A percentile compares a stretch with the other conserved stretches of the same genome.
Evolutionary conservation across 2,797 vertebrate genomes (phyloP).

Genomic region (Lerista edwardsae): DNA sequence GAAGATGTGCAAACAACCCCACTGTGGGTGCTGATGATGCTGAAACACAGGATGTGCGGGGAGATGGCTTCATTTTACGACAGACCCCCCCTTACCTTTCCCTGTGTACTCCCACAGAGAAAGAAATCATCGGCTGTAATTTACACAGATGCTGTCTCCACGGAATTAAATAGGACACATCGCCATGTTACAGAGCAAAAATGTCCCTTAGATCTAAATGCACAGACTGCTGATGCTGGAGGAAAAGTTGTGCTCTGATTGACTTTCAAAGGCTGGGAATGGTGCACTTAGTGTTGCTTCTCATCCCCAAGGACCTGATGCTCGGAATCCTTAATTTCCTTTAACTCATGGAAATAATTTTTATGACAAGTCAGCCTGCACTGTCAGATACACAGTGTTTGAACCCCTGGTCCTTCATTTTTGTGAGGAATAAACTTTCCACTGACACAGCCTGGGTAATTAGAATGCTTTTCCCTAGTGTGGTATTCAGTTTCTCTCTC

Average conservation of each 20-base stretch:
- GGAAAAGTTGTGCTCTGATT: constrained; percentile 6
- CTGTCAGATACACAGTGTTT: constrained; percentile 27
- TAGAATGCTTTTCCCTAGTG: constrained; percentile 36
- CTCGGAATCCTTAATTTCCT: background rate
- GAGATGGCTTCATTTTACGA: background rate
- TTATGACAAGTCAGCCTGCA: constrained; percentile 8
- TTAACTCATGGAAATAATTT: constrained; percentile 7
- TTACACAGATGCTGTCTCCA: background rate
- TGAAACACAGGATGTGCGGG: background rate
- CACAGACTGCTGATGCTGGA: background rate
- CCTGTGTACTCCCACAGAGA: background rate
- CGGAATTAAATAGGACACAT: accelerated
- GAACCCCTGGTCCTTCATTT: constrained; percentile 11
- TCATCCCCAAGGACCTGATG: background rate
- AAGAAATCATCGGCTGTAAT: background rate
- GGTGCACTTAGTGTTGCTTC: background rate
- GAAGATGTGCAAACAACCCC: background rate
- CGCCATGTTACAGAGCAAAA: background rate
- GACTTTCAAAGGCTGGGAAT: background rate
- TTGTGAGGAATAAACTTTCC: constrained; percentile 45
- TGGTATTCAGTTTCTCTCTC: constrained; percentile 54
- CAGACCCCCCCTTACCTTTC: background rate
- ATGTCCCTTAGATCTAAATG: background rate
- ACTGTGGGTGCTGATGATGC: background rate
- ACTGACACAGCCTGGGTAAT: constrained; percentile 52